Conservation (phyloP, 2,888 invertebrate species). For the Pilophorus perplexus region DNA sequence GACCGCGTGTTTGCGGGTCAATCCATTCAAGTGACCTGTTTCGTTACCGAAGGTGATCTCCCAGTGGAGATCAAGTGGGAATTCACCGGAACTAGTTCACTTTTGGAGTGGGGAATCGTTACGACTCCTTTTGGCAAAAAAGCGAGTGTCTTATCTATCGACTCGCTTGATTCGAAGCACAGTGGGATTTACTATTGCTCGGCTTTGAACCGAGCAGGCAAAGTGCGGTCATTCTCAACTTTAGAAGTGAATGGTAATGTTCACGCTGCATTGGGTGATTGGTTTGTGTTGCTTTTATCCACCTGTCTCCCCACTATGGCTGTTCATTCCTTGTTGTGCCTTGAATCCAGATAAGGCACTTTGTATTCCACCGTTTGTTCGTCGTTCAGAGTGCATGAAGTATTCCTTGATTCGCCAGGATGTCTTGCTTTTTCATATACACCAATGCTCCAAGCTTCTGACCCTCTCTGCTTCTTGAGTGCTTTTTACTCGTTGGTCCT, state of each 20-base stretch:
- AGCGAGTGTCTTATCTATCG: constrained; percentile 64
- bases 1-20: constrained; percentile 47
- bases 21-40: constrained; percentile 56
- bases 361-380: too few relatives aligned
- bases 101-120: constrained; percentile 58
- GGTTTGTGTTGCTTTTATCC: background rate
- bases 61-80: constrained; percentile 68
- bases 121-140: constrained; percentile 61
- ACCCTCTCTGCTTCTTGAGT: too few relatives aligned
- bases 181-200: constrained; percentile 73
- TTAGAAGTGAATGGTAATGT: constrained; percentile 65
- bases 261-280: background rate
- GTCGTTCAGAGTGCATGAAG: too few relatives aligned
- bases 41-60: constrained; percentile 60
- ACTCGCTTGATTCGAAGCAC: constrained; percentile 63
- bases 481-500: too few relatives aligned
- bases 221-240: constrained; percentile 61
- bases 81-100: constrained; percentile 55
- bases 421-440: too few relatives aligned
- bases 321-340: too few relatives aligned
- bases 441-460: too few relatives aligned
- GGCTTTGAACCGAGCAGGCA: constrained; percentile 65
- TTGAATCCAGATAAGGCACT: too few relatives aligned
- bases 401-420: too few relatives aligned
- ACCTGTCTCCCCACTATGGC: background rate